Conservation (phyloP, 2,797 vertebrate genomes). For the Sebastes minor region DNA sequence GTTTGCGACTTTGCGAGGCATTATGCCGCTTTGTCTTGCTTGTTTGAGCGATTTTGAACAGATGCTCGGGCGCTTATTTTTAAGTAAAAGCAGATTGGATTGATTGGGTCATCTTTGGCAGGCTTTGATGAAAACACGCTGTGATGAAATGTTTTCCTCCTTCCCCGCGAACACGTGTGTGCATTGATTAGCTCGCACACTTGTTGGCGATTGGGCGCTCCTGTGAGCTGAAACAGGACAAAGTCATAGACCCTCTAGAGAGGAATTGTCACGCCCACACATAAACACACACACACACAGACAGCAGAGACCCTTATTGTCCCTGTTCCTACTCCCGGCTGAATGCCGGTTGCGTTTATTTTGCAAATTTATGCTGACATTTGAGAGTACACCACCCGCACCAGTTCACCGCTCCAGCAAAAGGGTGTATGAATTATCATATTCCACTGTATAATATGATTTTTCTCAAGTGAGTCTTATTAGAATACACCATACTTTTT, state of each 20-base stretch:
- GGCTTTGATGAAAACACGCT: slow-evolving; percentile 52
- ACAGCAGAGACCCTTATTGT: slow-evolving; percentile 72
- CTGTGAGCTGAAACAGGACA: slow-evolving; percentile 46
- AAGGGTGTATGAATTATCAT: slow-evolving; percentile 84
- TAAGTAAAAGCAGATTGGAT: slow-evolving; percentile 62
- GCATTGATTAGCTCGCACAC: slow-evolving; percentile 51
- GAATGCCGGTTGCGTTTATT: slow-evolving; percentile 81
- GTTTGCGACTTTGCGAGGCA: slow-evolving; percentile 26
- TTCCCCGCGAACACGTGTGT: slow-evolving; percentile 4
- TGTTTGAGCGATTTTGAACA: slow-evolving; percentile 57
- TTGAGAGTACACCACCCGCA: slow-evolving; percentile 83
- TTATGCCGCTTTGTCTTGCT: slow-evolving; percentile 49
- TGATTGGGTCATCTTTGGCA: slow-evolving; percentile 56
- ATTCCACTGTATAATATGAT: slow-evolving; percentile 83
- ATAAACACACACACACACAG: slow-evolving; percentile 32
- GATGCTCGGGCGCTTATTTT: slow-evolving; percentile 52
- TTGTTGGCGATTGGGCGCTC: slow-evolving; percentile 49
- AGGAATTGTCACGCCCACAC: slow-evolving; percentile 41
- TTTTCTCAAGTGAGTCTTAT: slow-evolving; percentile 81
- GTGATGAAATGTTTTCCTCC: slow-evolving; percentile 23
- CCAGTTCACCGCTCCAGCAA: slow-evolving; percentile 80
- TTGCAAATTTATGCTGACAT: slow-evolving; percentile 89
- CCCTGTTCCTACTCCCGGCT: slow-evolving; percentile 76
- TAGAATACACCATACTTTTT: slow-evolving; percentile 69
- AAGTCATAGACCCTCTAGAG: slow-evolving; percentile 44